Evolutionary conservation across 2,113 vertebrate species (phyloP), one percentile per base, ranked within the genome.

Genomic region (Bothrops jararaca): DNA sequence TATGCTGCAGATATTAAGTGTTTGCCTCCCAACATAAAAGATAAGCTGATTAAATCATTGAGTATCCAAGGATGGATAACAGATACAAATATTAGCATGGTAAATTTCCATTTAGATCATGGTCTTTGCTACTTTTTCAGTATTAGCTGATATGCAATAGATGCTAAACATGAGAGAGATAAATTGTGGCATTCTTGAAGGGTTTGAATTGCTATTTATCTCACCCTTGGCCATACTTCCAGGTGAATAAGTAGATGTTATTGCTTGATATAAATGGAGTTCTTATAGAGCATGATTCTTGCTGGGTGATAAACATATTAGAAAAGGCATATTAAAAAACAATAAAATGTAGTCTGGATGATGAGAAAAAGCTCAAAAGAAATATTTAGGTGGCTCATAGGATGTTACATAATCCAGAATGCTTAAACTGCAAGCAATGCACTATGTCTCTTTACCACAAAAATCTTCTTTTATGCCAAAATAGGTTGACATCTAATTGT

Each of bases 41-140:
- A 98, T 94, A 98, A 98, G 93, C 95, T 99, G 88, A 97, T 98
- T 87, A 98, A 97, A 89, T 97, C 98, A 90, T 98, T 98, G 98
- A 98, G 98, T 86, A 89, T 94, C 0, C 97, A 98, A 89, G 98
- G 98, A 1, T 97, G 95, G 85, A 97, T 99, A 95, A 98, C 97
- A 15, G 98, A 99, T 96, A 95, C 96, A 93, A 98, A 98, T 96
- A 98, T 99, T 90, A 95, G 97, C 88, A 97, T 98, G 98, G 98
- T 99, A 98, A 98, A 97, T 94, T 89, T 34, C 23, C 3, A 3
- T 93, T 94, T 85, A 85, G 88, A 94, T 45, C 54, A 88, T 2
- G 0, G 86, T n/a, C 89, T 34, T 26, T 39, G 6, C 9, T 56
- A 85, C 10, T 15, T 85, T 89, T 15, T 10, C 94, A 56, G 0